phyloP scores from a whole-genome alignment of 2,797 vertebrate species.

The Hafferia zeledoni region DNA sequence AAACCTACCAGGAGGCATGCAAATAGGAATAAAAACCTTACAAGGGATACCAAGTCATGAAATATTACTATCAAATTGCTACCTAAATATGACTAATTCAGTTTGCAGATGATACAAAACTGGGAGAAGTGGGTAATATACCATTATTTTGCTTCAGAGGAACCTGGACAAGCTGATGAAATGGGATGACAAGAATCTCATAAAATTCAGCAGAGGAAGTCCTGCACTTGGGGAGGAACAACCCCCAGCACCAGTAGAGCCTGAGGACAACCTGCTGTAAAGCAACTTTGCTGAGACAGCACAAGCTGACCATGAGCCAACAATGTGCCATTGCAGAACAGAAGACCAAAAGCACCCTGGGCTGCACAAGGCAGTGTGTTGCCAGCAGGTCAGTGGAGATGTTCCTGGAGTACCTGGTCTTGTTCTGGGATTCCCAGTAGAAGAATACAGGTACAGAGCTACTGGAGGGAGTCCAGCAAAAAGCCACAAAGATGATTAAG shows the following conservation, averaged over 20 bases:
- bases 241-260: not conserved
- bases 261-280: not conserved
- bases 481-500: not conserved
- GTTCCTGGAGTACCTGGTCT: not conserved
- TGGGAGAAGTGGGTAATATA: not conserved
- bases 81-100: not conserved
- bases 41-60: not conserved
- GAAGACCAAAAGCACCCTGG: not conserved
- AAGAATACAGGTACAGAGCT: not conserved
- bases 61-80: not conserved
- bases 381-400: not conserved
- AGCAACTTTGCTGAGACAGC: not conserved
- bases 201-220: not conserved
- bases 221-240: not conserved
- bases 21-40: not conserved
- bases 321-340: not conserved
- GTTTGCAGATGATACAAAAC: not conserved
- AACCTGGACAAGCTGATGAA: not conserved
- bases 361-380: not conserved
- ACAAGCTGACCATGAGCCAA: not conserved
- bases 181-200: not conserved
- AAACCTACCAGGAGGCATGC: not conserved
- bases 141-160: not conserved
- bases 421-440: not conserved
- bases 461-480: not conserved